Evolutionary conservation across 2,113 vertebrate genomes (phyloP).

Genomic region (Aldabrachelys gigantea): DNA sequence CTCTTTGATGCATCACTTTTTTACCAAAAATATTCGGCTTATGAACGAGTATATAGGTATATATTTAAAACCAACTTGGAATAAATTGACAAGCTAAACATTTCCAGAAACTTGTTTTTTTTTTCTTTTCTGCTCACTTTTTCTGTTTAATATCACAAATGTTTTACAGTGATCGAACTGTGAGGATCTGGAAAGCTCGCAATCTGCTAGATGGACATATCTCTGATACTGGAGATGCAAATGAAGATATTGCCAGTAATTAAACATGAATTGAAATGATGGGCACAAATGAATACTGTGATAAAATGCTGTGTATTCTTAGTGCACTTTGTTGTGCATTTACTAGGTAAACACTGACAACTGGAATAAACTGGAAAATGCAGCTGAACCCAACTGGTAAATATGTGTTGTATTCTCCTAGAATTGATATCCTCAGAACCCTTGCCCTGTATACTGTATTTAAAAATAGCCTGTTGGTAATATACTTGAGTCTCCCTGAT

Average conservation of each 20-base stretch:
- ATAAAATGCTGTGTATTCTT: constrained; percentile 50
- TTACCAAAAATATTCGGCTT: too few species aligned
- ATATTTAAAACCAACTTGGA: background rate
- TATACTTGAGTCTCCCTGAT: constrained; percentile 61
- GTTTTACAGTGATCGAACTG: constrained; percentile 90
- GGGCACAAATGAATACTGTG: constrained; percentile 38
- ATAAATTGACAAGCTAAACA: background rate
- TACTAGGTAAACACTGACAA: constrained; percentile 62
- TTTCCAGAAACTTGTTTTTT: background rate
- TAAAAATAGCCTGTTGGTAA: constrained; percentile 57
- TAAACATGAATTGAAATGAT: constrained; percentile 66
- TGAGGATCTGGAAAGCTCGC: constrained; percentile 94
- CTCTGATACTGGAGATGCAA: constrained; percentile 80
- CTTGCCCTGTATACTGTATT: constrained; percentile 60
- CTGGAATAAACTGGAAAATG: constrained; percentile 67
- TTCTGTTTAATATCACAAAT: constrained; percentile 24
- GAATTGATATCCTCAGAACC: constrained; percentile 72
- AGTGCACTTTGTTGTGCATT: constrained; percentile 67
- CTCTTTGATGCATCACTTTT: too few species aligned
- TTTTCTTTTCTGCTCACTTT: background rate
- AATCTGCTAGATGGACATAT: constrained; percentile 86
- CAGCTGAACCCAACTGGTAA: constrained; percentile 51
- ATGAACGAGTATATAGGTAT: too few species aligned
- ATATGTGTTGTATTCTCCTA: constrained; percentile 58
- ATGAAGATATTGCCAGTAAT: constrained; percentile 87